A percentile compares a stretch with the other conserved stretches of the same genome.
phyloP scores from a whole-genome alignment of 2,797 vertebrate genomes.

The Poeciliopsis presidionis region DNA sequence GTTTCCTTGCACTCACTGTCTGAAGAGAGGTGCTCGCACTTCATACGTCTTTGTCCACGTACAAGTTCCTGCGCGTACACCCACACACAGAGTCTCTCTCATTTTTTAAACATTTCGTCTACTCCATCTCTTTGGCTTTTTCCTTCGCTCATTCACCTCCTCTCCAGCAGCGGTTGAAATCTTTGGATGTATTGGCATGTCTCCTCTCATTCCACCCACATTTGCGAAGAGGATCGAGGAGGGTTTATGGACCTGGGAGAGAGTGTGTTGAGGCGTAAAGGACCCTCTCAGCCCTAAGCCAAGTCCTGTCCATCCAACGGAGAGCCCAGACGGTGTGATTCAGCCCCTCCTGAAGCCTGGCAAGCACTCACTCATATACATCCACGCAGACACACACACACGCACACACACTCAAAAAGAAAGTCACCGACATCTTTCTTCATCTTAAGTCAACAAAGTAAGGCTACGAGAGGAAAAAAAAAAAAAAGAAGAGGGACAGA shows the following conservation, averaged over 20 bases:
- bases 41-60: slow-evolving; percentile 34
- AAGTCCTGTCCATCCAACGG: slow-evolving; percentile 75
- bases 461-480: slow-evolving; percentile 32
- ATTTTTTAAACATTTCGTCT: slow-evolving; percentile 50
- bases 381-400: slow-evolving; percentile 10
- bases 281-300: slow-evolving; percentile 80
- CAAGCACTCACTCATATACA: slow-evolving; percentile 62
- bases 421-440: slow-evolving; percentile 63
- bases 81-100: slow-evolving; percentile 22
- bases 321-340: slow-evolving; percentile 82
- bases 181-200: slow-evolving; percentile 68
- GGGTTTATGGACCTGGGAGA: slow-evolving; percentile 59
- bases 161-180: slow-evolving; percentile 60
- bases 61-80: slow-evolving; percentile 8
- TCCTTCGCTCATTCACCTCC: slow-evolving; percentile 28
- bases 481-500: slow-evolving; percentile 6
- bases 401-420: slow-evolving; percentile 55
- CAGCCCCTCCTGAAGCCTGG: slow-evolving; percentile 76
- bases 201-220: slow-evolving; percentile 65
- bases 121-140: slow-evolving; percentile 32
- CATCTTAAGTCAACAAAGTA: slow-evolving; percentile 54
- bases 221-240: slow-evolving; percentile 71
- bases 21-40: slow-evolving; percentile 51
- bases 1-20: slow-evolving; percentile 56
- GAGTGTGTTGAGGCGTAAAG: slow-evolving; percentile 78